Evolutionary conservation across 2,888 invertebrate genomes (phyloP).

Genomic region (Tridacna crocea): DNA sequence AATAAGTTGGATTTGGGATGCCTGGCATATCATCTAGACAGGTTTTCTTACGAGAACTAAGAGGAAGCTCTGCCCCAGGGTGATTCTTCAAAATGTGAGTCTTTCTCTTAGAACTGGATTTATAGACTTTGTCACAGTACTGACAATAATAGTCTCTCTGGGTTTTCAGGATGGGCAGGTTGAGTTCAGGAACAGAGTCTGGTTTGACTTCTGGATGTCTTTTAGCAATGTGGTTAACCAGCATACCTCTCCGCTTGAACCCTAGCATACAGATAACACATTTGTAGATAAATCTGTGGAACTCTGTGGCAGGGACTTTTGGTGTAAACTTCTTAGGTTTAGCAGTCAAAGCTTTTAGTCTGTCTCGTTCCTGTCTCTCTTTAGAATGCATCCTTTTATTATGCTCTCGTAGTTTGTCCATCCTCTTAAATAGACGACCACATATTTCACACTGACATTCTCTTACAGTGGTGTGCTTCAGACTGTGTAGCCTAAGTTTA

Average conservation of each 20-base stretch:
- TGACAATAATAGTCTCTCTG: slow-evolving; percentile 93
- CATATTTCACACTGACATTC: slow-evolving; percentile 91
- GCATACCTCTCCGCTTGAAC: slow-evolving; percentile 93
- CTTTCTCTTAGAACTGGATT: slow-evolving; percentile 93
- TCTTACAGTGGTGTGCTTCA: slow-evolving; percentile 88
- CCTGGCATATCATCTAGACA: slow-evolving; percentile 84
- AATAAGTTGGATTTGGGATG: slow-evolving; percentile 88
- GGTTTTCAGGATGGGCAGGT: slow-evolving; percentile 91
- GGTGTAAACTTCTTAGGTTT: slow-evolving; percentile 86
- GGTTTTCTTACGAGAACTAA: slow-evolving; percentile 78
- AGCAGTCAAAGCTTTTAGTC: slow-evolving; percentile 59
- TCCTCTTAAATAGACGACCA: slow-evolving; percentile 91
- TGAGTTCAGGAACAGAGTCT: slow-evolving; percentile 88
- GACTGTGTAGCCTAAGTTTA: slow-evolving; percentile 89
- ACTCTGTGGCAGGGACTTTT: slow-evolving; percentile 88
- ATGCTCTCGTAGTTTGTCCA: slow-evolving; percentile 88
- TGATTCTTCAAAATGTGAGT: slow-evolving; percentile 92
- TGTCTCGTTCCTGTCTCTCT: slow-evolving; percentile 80
- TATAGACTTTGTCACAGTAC: slow-evolving; percentile 91
- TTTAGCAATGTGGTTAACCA: slow-evolving; percentile 93
- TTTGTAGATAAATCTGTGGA: slow-evolving; percentile 90
- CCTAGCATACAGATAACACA: slow-evolving; percentile 91
- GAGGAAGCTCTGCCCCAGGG: slow-evolving; percentile 90
- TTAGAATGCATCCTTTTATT: slow-evolving; percentile 89
- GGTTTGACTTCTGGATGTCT: slow-evolving; percentile 88